Evolutionary conservation across 2,113 vertebrate species (phyloP), one percentile per base, ranked within the genome.

Genomic region (Tachysurus vachellii): DNA sequence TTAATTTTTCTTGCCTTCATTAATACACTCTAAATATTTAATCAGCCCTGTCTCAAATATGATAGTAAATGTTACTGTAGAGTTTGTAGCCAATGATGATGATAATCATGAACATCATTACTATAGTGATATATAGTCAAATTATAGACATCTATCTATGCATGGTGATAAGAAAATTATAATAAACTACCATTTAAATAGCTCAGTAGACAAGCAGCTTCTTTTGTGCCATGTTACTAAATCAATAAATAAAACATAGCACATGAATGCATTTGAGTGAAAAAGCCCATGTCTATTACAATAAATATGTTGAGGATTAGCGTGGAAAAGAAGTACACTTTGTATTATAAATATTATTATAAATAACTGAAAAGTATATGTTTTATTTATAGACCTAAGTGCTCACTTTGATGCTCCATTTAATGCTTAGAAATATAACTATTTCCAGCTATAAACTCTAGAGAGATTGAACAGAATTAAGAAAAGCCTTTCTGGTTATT

Each of bases 1-100:
- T 76, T 81, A 54, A 79, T 88, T 92, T 91, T 88, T 93, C 92
- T 91, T 90, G 93, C 89, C 91, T 93, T 93, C 93, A 91, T 93
- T 93, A 91, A 92, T 89, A 89, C 86, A 75, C 86, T 88, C 80
- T 90, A 83, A 88, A 89, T 88, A 87, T 14, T 80, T 93, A 91
- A 94, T 94, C 86, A 91, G 91, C 79, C 70, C 80, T 87, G 82
- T 86, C 89, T 90, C 59, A 81, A 53, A 81, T 53, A 75, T 76
- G 71, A 83, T 14, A 83, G 26, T 68, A 79, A 42, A 59, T 54
- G 21, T 31, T 80, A 56, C 26, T 79, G 80, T 64, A 75, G 80
- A 76, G 28, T 56, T 23, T 73, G 53, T 73, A 31, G 50, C 57
- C 31, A 8, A 76, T 59, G 56, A 75, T 64, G 59, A 79, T 56